Base-by-base conservation (phyloP, 2,113 vertebrate species). In the Furnarius figulus region DNA sequence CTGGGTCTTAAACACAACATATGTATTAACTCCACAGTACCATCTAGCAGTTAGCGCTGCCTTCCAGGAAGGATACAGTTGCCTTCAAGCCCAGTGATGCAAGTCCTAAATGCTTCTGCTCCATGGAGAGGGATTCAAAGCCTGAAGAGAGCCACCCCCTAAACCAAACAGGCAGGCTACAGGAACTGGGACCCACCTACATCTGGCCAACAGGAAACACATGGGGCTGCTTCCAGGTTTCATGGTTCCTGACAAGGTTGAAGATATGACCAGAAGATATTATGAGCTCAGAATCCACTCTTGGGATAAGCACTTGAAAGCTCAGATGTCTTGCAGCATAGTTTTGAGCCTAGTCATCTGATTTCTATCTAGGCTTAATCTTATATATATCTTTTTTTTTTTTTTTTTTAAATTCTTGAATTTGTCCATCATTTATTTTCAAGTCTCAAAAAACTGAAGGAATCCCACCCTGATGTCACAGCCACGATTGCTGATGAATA, bases 111-210 rank as follows among this genome's bases (percentile, higher is more conserved):
- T 49, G 18, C 10, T 83, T 75, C 28, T 73, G 13, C 4, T 73
- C 53, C 40, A 40, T 66, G 12, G 14, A 73, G 19, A 44, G 3
- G 8, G 3, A 55, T 91, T 89, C 40, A 56, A 84, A 81, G 46
- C 40, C 84, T 50, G 28, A 88, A 37, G 12, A 74, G 25, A 71
- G 7, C 12, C 40, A 30, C 12, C 18, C 24, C 75, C 67, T 70
- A 24, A 70, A 65, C 47, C 1, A 4, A 50, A 75, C 9, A 30
- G 65, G 72, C 0, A 1, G 18, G 37, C 4, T 16, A 20, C 12
- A 39, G 8, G 30, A 12, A 28, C 66, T 21, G 12, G 23, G 9
- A 49, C 9, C 4, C 24, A 31, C 0, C 0, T 46, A 39, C 4
- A 22, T 22, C 23, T 85, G 37, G 23, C 18, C 52, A 78, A 30